Conservation (phyloP, 2,113 vertebrate genomes). For the Tupaia tana region DNA sequence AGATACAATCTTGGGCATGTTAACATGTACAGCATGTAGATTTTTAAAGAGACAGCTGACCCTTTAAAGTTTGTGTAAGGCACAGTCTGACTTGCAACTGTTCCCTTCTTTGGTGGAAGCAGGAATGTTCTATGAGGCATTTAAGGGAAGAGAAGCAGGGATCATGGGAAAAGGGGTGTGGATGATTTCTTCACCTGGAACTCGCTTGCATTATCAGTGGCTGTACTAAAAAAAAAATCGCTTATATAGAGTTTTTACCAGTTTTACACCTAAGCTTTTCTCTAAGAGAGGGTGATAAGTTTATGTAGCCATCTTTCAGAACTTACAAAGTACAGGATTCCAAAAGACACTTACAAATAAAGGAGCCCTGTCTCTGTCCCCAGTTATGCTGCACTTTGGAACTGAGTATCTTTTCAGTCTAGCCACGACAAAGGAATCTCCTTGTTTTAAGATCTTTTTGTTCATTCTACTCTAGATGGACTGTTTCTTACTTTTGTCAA, state of each 20-base stretch:
- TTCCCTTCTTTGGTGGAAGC: not conserved
- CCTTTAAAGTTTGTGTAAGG: not conserved
- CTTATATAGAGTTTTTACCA: not conserved
- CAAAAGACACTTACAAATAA: not conserved
- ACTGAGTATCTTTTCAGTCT: not conserved
- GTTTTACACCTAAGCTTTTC: not conserved
- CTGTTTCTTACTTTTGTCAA: not conserved
- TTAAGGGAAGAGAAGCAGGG: not conserved
- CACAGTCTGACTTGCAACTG: not conserved
- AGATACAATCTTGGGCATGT: not conserved
- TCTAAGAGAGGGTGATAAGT: not conserved
- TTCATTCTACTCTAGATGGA: not conserved
- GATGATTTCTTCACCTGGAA: not conserved
- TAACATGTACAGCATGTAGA: not conserved
- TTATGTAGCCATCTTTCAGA: not conserved
- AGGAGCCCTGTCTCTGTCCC: not conserved
- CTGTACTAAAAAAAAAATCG: not conserved
- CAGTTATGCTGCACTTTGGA: not conserved
- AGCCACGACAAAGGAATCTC: not conserved
- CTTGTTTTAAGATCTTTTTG: not conserved
- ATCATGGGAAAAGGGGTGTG: not conserved
- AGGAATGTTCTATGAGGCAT: not conserved
- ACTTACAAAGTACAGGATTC: not conserved
- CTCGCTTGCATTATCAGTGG: not conserved
- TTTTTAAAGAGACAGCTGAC: not conserved